Percentiles rank a stretch among this genome's conserved stretches.
phyloP scores from a whole-genome alignment of 2,888 invertebrate genomes.

The Dione vanillae region DNA sequence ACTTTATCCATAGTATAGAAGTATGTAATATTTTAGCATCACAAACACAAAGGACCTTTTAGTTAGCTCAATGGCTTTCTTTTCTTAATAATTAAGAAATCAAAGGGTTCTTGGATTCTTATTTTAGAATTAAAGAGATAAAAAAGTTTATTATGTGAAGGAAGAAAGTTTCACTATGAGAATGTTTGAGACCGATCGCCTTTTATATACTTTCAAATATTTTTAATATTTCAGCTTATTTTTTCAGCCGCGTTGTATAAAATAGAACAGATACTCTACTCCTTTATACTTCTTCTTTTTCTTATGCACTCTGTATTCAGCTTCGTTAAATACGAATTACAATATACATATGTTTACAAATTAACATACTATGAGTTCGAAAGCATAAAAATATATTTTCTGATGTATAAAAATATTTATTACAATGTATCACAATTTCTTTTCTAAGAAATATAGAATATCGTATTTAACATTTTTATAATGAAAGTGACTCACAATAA shows the following conservation, averaged over 20 bases:
- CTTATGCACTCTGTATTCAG: no score
- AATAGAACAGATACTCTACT: no score
- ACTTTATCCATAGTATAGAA: background rate
- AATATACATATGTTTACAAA: no score
- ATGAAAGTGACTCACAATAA: no score
- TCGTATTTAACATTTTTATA: no score
- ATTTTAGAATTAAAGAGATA: background rate
- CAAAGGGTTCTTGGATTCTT: slow-evolving; percentile 9
- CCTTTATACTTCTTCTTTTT: no score
- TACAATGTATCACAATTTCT: no score
- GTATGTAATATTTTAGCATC: slow-evolving; percentile 11
- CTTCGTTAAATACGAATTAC: no score
- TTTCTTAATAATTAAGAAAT: slow-evolving; percentile 13
- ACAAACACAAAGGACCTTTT: background rate
- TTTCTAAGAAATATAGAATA: no score
- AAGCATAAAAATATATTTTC: no score
- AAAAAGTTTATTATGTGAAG: background rate
- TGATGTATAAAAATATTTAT: no score
- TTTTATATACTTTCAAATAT: background rate
- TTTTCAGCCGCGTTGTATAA: background rate
- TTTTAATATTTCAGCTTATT: no score
- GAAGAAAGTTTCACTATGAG: background rate
- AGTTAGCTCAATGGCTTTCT: slow-evolving; percentile 9
- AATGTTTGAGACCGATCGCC: background rate
- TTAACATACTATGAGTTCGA: background rate